Evolutionary conservation across 1,140 invertebrate species (phyloP), one percentile per base, ranked within the genome.

Genomic region (Drosophila repletoides): DNA sequence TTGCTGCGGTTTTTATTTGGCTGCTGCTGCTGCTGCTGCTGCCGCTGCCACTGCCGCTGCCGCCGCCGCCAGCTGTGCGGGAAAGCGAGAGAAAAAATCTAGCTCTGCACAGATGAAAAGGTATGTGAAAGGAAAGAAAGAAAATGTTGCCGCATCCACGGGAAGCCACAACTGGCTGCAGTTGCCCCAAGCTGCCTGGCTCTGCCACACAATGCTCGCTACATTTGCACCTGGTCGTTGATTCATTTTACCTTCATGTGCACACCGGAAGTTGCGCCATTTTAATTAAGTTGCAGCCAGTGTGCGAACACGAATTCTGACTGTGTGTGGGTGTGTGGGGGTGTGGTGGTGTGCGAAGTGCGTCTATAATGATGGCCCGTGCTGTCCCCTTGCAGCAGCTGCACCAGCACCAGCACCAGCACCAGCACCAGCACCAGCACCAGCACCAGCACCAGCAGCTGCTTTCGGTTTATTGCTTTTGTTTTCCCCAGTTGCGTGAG

Each of bases 231-330:
- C 72, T 70, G 58, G 49, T 61, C 76, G 70, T 59, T 63, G 60
- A 66, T 61, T 66, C 64, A 72, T 76, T 76, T 63, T 49, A 21
- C 28, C 34, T 38, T 56, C 60, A 51, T 33, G 28, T 28, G n/a
- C 22, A 19, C 21, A 56, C 40, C 72, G 71, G 67, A 63, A 80
- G 76, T 65, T 72, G 67, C 67, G 55, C 67, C 68, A 72, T 76
- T 86, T 84, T 86, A 86, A 86, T 86, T 86, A 80, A 86, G 80
- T 73, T 81, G 59, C 36, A 53, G 5, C 66, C 36, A 63, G 64
- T 48, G 52, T 61, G 24, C 33, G 2, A 5, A 22, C 52, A 12
- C n/a, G n/a, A n/a, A n/a, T n/a, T n/a, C n/a, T n/a, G n/a, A n/a
- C n/a, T 29, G n/a, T 24, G 33, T 22, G n/a, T 34, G 45, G 28